phyloP scores from a whole-genome alignment of 1,140 invertebrate genomes.

The Mactra quadrangularis region DNA sequence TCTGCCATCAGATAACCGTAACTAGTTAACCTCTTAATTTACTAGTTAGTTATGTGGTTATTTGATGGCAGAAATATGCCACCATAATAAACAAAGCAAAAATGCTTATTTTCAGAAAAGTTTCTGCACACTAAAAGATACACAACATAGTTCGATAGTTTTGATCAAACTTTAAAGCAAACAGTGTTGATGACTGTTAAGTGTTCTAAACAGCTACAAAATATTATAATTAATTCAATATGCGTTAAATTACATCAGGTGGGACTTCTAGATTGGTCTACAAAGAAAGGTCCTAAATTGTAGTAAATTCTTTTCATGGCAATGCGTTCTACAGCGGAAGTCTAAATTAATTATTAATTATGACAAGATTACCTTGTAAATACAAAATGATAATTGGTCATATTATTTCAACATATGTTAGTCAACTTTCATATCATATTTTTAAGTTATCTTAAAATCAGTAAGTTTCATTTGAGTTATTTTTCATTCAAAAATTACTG shows the following conservation, averaged over 20 bases:
- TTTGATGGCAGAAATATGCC: too few relatives aligned
- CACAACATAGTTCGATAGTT: too few relatives aligned
- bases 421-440: background rate
- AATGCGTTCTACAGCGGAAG: background rate
- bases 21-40: too few relatives aligned
- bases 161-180: background rate
- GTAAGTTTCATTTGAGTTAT: background rate
- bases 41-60: too few relatives aligned
- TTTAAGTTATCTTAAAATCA: background rate
- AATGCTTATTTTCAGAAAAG: too few relatives aligned
- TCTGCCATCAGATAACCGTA: too few relatives aligned
- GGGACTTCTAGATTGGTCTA: background rate
- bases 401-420: constrained; percentile 31
- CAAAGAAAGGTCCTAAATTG: too few relatives aligned
- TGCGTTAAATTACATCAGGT: background rate
- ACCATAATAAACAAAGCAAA: too few relatives aligned
- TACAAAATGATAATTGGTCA: background rate
- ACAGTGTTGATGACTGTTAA: background rate
- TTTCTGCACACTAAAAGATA: too few relatives aligned
- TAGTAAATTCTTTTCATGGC: background rate
- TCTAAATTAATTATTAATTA: constrained; percentile 44
- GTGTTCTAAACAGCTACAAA: background rate
- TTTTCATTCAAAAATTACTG: background rate
- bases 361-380: background rate
- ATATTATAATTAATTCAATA: background rate